Evolutionary conservation across 2,113 vertebrate species (phyloP), one percentile per base, ranked within the genome.

Genomic region (Tauraco erythrolophus): DNA sequence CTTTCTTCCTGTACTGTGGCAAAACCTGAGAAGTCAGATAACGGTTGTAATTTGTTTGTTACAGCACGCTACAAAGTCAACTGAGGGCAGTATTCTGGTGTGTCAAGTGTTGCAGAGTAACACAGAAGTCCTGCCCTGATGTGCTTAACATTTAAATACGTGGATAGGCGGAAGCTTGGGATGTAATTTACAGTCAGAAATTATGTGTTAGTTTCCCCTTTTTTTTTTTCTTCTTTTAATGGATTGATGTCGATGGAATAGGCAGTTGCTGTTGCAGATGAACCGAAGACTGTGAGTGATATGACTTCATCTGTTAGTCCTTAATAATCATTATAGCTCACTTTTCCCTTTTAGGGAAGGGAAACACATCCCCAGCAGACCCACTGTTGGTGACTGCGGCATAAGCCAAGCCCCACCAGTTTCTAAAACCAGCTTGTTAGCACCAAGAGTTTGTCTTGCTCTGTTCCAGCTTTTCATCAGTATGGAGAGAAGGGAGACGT

Each of bases 401-500:
- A 6, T 64, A 45, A 61, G 25, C 68, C 35, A 84, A 84, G 23
- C 31, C 8, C 48, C 11, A 22, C 6, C 27, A 31, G 28, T 3
- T 84, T 9, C 1, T 3, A 74, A 27, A 76, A 72, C 5, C 14
- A 25, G 10, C 37, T 30, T 61, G 27, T n/a, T n/a, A 74, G 80
- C 87, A 50, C 41, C 28, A 19, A 2, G 57, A 45, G 7, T 75
- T 85, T 70, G 7, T 58, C 31, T 81, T 81, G 25, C 11, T 81
- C 17, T 46, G 2, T 84, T 82, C 25, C 7, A 33, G 10, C 14
- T 66, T 92, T 65, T 77, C 68, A 37, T 66, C n/a, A 54, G 37
- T 0, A 0, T n/a, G 25, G 46, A 72, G 51, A 62, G 60, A 74
- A 76, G 41, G 37, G 31, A 41, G 48, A 33, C 0, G 0, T 78